A percentile compares a stretch with the other conserved stretches of the same genome.
Evolutionary conservation across 2,888 invertebrate species (phyloP).

Genomic region (Drosophila monieri): DNA sequence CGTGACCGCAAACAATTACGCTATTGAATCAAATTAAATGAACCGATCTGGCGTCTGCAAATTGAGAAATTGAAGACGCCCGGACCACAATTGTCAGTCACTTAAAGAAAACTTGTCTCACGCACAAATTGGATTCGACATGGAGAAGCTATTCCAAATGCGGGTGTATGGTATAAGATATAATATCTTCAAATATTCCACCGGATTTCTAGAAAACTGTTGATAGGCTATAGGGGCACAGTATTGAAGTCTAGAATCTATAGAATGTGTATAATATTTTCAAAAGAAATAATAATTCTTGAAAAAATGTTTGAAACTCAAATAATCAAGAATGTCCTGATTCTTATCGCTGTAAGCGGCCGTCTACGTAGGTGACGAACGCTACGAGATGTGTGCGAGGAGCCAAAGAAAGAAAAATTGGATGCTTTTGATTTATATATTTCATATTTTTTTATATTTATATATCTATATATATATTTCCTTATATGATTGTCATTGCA

Average conservation of each 20-base stretch:
- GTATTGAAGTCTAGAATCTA: not conserved
- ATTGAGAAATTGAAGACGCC: slow-evolving; percentile 31
- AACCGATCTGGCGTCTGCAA: slow-evolving; percentile 25
- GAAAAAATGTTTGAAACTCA: not conserved
- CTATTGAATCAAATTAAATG: slow-evolving; percentile 43
- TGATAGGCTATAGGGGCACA: slow-evolving; percentile 9
- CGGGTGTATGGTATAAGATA: not conserved
- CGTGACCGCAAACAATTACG: slow-evolving; percentile 39
- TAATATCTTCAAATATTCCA: not conserved
- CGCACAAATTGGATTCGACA: slow-evolving; percentile 43
- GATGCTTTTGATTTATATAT: too few species aligned
- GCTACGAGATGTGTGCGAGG: too few species aligned
- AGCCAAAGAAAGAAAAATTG: too few species aligned
- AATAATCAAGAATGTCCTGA: too few species aligned
- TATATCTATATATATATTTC: too few species aligned
- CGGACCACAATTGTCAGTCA: slow-evolving; percentile 26
- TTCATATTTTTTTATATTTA: too few species aligned
- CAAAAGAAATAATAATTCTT: not conserved
- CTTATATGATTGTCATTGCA: too few species aligned
- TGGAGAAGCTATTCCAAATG: slow-evolving; percentile 5
- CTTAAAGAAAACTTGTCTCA: slow-evolving; percentile 44
- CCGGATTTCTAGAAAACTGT: not conserved
- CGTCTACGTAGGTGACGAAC: too few species aligned
- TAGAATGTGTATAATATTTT: not conserved
- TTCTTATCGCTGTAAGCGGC: too few species aligned